phyloP scores from a whole-genome alignment of 2,888 invertebrate genomes.

The Rhingia campestris region DNA sequence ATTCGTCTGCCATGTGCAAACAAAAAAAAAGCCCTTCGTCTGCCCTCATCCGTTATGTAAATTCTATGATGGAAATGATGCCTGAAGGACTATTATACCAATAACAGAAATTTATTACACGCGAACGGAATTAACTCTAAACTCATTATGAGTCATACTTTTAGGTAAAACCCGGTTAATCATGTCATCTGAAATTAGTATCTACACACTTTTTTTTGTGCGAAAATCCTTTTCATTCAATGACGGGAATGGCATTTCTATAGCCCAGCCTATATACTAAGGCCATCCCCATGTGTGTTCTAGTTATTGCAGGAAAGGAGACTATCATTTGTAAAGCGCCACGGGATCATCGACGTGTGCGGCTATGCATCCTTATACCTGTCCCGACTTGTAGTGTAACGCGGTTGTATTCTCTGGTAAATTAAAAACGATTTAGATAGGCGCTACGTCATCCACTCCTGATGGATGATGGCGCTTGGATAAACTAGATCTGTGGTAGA shows the following conservation, averaged over 20 bases:
- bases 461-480: conserved; percentile 23
- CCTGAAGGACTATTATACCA: not conserved
- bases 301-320: not conserved
- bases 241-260: not conserved
- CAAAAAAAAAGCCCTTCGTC: conserved; percentile 2
- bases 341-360: not conserved
- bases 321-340: conserved; percentile 15
- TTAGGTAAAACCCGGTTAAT: conserved; percentile 1
- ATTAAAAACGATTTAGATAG: conserved; percentile 62
- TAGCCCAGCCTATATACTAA: not conserved
- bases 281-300: too few relatives aligned
- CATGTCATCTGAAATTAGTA: conserved; percentile 29
- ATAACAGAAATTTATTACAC: conserved; percentile 11
- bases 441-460: conserved; percentile 40
- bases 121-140: not conserved
- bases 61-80: not conserved
- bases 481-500: conserved; percentile 50
- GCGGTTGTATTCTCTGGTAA: conserved; percentile 17
- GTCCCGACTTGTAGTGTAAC: conserved; percentile 5
- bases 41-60: too few relatives aligned
- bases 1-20: conserved; percentile 2
- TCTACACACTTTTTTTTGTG: conserved; percentile 5
- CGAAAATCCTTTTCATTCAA: conserved; percentile 14
- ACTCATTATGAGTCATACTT: conserved; percentile 1
- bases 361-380: not conserved